These are phyloP conservation scores for Lutraria lutraria DNA, from an alignment of 2,888 invertebrate species.

Conservation along the genomic window DNA sequence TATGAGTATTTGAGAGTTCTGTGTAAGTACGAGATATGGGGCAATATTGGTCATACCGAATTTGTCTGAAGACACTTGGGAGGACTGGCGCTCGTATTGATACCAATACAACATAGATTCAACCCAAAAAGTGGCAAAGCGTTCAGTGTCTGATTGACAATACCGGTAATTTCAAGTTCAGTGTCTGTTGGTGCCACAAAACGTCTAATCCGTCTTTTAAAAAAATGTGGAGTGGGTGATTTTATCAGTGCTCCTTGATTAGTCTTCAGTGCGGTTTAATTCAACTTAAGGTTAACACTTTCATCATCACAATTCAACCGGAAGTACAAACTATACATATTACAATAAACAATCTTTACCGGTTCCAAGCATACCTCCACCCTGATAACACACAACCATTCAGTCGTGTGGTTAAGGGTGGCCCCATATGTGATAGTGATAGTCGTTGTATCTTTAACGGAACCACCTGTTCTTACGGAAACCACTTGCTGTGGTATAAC, in stretches of 20 bases:
- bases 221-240: constrained; percentile 28
- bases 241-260: constrained; percentile 40
- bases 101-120: constrained; percentile 62
- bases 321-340: constrained; percentile 41
- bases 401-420: constrained; percentile 54
- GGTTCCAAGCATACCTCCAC: constrained; percentile 62
- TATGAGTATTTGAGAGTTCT: constrained; percentile 60
- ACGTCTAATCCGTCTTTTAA: constrained; percentile 41
- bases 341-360: constrained; percentile 20
- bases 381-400: constrained; percentile 57
- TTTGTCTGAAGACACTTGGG: constrained; percentile 58
- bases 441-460: constrained; percentile 33
- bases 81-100: constrained; percentile 60
- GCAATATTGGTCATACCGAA: constrained; percentile 43
- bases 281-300: constrained; percentile 50
- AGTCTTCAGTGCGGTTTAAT: constrained; percentile 37
- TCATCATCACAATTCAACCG: constrained; percentile 55
- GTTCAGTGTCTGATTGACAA: constrained; percentile 38
- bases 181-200: constrained; percentile 45
- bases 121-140: constrained; percentile 41
- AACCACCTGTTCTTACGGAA: constrained; percentile 33
- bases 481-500: constrained; percentile 4
- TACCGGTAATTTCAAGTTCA: constrained; percentile 55
- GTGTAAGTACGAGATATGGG: constrained; percentile 45
- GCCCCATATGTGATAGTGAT: constrained; percentile 52